Percentiles rank a stretch among this genome's conserved stretches.
Evolutionary conservation across 2,113 vertebrate species (phyloP).

Genomic region (Bolborhynchus lineola): DNA sequence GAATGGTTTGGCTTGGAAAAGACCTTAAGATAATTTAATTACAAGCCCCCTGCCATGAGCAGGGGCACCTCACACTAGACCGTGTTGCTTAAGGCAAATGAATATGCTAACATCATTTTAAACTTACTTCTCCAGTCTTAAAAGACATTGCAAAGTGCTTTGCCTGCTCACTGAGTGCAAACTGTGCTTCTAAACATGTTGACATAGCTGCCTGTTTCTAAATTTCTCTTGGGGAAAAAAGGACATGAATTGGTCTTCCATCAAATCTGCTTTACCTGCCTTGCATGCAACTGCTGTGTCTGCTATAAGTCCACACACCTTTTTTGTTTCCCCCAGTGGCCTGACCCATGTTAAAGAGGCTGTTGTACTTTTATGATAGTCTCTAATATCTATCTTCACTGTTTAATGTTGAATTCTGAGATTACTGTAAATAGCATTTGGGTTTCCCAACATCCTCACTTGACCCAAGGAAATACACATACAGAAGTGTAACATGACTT

Average conservation of each 20-base stretch:
- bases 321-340: not conserved
- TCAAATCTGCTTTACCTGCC: not conserved
- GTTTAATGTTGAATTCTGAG: not conserved
- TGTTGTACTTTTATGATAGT: not conserved
- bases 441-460: not conserved
- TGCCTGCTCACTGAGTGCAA: not conserved
- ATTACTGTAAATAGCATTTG: not conserved
- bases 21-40: not conserved
- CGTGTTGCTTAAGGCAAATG: not conserved
- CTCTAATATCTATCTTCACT: not conserved
- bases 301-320: not conserved
- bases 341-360: not conserved
- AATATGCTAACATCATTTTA: not conserved
- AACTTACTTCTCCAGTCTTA: not conserved
- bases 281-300: not conserved
- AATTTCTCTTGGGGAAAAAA: not conserved
- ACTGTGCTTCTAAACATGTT: not conserved
- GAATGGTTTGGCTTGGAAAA: not conserved
- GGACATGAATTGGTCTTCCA: not conserved
- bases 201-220: not conserved
- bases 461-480: not conserved
- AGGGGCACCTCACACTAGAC: not conserved
- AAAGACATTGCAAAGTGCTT: not conserved
- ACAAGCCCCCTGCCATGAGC: not conserved
- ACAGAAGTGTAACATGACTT: accelerated